Evolutionary conservation across 2,797 vertebrate genomes (phyloP).

Genomic region (Anas georgica): DNA sequence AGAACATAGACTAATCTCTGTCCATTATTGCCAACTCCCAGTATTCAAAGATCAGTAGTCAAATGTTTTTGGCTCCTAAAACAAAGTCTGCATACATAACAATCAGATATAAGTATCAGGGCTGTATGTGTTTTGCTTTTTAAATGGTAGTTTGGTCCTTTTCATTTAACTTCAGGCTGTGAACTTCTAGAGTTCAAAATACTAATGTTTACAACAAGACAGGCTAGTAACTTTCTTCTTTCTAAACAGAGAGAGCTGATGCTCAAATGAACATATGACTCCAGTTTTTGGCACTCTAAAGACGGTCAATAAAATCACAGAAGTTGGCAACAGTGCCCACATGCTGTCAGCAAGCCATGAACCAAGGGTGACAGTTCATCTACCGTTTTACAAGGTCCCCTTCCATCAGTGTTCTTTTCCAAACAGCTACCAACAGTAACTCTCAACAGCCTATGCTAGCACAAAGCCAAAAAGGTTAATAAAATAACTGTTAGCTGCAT

Average conservation of each 20-base stretch:
- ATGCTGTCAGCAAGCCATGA: not conserved
- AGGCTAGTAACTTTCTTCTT: not conserved
- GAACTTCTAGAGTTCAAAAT: constrained; percentile 2
- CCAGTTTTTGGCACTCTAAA: not conserved
- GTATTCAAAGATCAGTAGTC: not conserved
- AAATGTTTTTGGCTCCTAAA: constrained; percentile 2
- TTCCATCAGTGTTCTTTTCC: not conserved
- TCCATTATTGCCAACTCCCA: not conserved
- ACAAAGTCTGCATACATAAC: not conserved
- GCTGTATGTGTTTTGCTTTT: not conserved
- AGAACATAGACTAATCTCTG: not conserved
- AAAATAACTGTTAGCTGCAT: not conserved
- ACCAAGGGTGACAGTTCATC: not conserved
- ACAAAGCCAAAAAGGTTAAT: not conserved
- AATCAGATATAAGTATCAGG: not conserved
- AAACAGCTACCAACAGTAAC: not conserved
- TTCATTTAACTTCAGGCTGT: not conserved
- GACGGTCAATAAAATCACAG: not conserved
- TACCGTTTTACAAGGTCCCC: not conserved
- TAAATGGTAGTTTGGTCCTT: not conserved
- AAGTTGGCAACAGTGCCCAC: not conserved
- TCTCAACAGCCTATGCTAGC: not conserved
- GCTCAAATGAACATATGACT: not conserved
- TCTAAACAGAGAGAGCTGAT: not conserved
- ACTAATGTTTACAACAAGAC: not conserved